Base-by-base conservation (phyloP, 2,797 vertebrate genomes). In the Rachycentron canadum region DNA sequence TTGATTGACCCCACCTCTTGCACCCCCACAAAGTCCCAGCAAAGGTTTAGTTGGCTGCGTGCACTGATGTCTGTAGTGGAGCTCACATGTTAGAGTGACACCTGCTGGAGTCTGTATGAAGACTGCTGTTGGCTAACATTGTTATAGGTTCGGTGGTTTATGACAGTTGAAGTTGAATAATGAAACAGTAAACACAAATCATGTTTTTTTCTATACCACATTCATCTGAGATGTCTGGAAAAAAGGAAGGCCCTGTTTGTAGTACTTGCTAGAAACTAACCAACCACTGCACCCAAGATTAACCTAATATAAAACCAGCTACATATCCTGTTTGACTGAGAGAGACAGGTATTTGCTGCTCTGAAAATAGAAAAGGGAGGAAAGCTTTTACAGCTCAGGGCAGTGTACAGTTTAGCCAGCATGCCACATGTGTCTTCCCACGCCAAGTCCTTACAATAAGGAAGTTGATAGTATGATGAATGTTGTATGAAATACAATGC, bases 41-140 rank as follows among this genome's bases (percentile, higher is more conserved):
- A 82, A 82, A 79, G 82, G 73, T 60, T 79, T 2, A 10, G 53
- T 30, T 21, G 71, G 61, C 59, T 70, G 74, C 64, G 57, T 3
- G 76, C 38, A 4, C 30, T 49, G 17, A 21, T 2, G 28, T 57
- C 56, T 66, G 56, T 2, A 23, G 19, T 26, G 23, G 36, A 72
- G 86, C 84, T 61, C 64, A 84, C 85, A 88, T 76, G 80, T 86
- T 79, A 92, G 84, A 88, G 87, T 91, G 93, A 92, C 93, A 93
- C 89, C 92, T 93, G 76, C 91, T 93, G 92, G 93, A 91, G 57
- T 69, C 26, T 63, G 67, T 45, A 58, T 53, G 61, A 77, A 81
- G 74, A 70, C 11, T 4, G 45, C 14, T 36, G 57, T 65, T 40
- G 56, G 57, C 2, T 8, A 28, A 40, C 47, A 52, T 55, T 12